Base-by-base conservation (phyloP, 2,797 vertebrate genomes). In the Poecilia gillii region DNA sequence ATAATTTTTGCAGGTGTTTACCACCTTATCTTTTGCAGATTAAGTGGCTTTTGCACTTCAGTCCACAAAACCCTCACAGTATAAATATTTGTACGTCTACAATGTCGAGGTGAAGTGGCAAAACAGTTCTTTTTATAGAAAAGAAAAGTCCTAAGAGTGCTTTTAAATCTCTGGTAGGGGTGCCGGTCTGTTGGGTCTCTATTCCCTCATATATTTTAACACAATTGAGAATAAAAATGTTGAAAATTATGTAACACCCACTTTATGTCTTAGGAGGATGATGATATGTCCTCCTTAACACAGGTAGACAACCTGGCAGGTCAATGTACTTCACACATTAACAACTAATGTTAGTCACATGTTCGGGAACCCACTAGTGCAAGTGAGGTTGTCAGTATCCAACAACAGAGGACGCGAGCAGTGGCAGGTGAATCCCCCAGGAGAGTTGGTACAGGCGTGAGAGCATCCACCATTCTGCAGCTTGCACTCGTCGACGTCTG, bases 401-500 rank as follows among this genome's bases (percentile, higher is more conserved):
- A 97, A 90, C 64, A 96, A 84, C 18, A 97, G 91, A 57, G 94
- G 94, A 55, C 88, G 45, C 5, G 90, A 92, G 73, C 96, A 97
- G 86, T 89, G 89, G 78, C 96, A 97, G 5, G 59, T 39, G 76
- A 93, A 90, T 80, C 94, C 94, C 73, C 96, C 96, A 1, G 86
- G 89, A 73, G 89, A 89, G 92, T 96, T 96, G 73, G 76, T 93
- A 90, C 96, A 97, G 77, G 76, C 84, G 72, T 96, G 94, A 74
- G 95, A 96, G 81, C 96, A 97, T 79, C 92, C 94, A 0, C 95
- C 96, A 0, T 93, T 94, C 87, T 95, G 91, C 12, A 96, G 91
- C 89, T 95, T 96, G 88, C 96, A 96, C 90, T 96, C 96, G 59
- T 96, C 93, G 13, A 97, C 89, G 73, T 97, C 96, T 96, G 80